Percentiles rank a stretch among this genome's conserved stretches.
Evolutionary conservation across 1,140 invertebrate genomes (phyloP).

Genomic region (Hesperophylax magnus): DNA sequence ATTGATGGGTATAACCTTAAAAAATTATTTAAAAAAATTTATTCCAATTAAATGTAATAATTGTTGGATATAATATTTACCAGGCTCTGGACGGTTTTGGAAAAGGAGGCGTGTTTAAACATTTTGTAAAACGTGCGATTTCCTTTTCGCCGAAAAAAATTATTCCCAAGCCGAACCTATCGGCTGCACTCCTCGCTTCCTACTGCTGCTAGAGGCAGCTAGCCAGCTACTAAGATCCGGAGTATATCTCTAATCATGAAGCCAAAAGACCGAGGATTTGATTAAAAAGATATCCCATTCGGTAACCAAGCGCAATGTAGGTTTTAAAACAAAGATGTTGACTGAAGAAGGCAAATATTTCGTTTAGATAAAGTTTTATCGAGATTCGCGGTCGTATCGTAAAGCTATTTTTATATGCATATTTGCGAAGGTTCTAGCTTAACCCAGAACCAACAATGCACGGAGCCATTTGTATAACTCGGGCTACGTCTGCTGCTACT

Average conservation of each 20-base stretch:
- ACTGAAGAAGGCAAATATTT: conserved; percentile 35
- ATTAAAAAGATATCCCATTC: conserved; percentile 4
- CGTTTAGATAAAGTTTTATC: conserved; percentile 9
- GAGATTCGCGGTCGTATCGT: conserved; percentile 9
- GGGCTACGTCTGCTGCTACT: no score
- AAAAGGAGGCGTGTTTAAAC: conserved; percentile 54
- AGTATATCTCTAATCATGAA: neutral
- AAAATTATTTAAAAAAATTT: no score
- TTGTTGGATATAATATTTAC: conserved; percentile 26
- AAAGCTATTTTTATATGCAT: conserved; percentile 4
- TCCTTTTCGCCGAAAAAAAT: neutral
- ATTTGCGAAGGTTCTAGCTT: conserved; percentile 4
- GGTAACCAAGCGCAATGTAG: conserved; percentile 12
- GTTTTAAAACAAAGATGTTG: conserved; percentile 34
- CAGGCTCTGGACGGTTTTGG: conserved; percentile 48
- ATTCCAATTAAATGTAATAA: neutral
- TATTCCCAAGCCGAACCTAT: neutral
- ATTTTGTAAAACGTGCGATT: conserved; percentile 20
- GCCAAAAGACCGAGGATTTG: neutral
- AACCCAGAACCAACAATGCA: neutral
- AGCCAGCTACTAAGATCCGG: conserved; percentile 5
- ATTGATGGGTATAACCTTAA: no score
- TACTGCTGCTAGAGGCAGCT: conserved; percentile 9
- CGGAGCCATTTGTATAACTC: no score
- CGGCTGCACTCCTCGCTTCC: conserved; percentile 3